Percentiles rank a stretch among this genome's conserved stretches.
These are phyloP conservation scores for Chelonus formosanus DNA, from an alignment of 2,888 invertebrate species.

Conservation along the genomic window DNA sequence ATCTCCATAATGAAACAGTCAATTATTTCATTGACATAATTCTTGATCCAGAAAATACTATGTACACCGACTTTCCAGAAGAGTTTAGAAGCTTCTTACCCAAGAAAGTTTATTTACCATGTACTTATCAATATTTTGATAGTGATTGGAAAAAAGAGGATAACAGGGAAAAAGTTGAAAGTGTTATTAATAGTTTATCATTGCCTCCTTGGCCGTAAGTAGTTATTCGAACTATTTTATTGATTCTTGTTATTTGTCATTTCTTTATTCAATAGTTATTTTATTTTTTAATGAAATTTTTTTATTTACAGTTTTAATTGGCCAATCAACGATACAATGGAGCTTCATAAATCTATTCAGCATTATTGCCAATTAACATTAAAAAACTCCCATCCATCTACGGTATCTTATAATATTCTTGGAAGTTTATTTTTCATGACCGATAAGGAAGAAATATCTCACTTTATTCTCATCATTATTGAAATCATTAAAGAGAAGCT, in stretches of 20 bases:
- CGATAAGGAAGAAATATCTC: conserved; percentile 40
- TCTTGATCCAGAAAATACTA: conserved; percentile 69
- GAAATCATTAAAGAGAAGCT: conserved; percentile 55
- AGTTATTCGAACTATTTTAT: conserved; percentile 4
- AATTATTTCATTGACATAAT: conserved; percentile 71
- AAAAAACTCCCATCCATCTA: conserved; percentile 41
- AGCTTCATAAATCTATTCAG: conserved; percentile 47
- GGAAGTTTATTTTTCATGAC: conserved; percentile 49
- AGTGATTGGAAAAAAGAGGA: conserved; percentile 69
- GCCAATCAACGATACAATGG: conserved; percentile 52
- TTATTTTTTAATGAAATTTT: conserved; percentile 8
- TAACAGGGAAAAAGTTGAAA: conserved; percentile 67
- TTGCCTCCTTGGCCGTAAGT: conserved; percentile 67
- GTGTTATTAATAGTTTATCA: conserved; percentile 68
- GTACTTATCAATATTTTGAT: conserved; percentile 75
- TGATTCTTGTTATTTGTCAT: conserved; percentile 43
- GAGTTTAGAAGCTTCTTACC: conserved; percentile 71
- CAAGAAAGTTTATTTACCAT: conserved; percentile 69
- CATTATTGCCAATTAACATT: conserved; percentile 52
- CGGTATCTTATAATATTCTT: conserved; percentile 47
- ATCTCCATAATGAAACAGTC: conserved; percentile 75
- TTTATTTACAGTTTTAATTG: conserved; percentile 51
- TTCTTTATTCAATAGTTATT: conserved; percentile 19
- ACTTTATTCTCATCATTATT: conserved; percentile 53
- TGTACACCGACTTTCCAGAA: conserved; percentile 73